Evolutionary conservation across 2,888 invertebrate genomes (phyloP).

Genomic region (Trichopoda pennipes): DNA sequence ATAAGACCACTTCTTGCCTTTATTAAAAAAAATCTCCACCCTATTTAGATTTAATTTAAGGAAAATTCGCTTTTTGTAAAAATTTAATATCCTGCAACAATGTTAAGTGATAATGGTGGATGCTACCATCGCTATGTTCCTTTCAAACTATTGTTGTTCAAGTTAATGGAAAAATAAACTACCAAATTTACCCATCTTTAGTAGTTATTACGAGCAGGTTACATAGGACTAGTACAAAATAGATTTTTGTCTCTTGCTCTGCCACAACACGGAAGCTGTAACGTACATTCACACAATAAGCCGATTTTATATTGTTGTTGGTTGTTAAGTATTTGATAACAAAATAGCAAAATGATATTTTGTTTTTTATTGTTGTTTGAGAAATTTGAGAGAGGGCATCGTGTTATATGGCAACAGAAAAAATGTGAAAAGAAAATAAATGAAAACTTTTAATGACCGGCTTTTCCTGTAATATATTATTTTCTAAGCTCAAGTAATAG

Average conservation of each 20-base stretch:
- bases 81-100: constrained; percentile 51
- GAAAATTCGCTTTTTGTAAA: constrained; percentile 14
- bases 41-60: background rate
- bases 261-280: constrained; percentile 1
- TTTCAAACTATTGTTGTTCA: constrained; percentile 24
- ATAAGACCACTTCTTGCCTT: constrained; percentile 2
- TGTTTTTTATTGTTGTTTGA: constrained; percentile 5
- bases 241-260: background rate
- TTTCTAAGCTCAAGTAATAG: constrained; percentile 11
- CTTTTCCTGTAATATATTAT: constrained; percentile 59
- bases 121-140: constrained; percentile 8
- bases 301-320: constrained; percentile 45
- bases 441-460: constrained; percentile 58
- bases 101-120: constrained; percentile 27
- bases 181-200: constrained; percentile 12
- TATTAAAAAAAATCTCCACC: background rate
- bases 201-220: background rate
- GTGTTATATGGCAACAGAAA: constrained; percentile 5
- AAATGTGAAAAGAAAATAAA: constrained; percentile 3
- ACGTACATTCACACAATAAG: constrained; percentile 37
- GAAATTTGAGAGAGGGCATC: constrained; percentile 5
- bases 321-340: constrained; percentile 49
- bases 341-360: constrained; percentile 30
- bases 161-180: constrained; percentile 39
- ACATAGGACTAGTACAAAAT: background rate